Evolutionary conservation across 2,113 vertebrate genomes (phyloP), one percentile per base, ranked within the genome.

Genomic region (Cariama cristata): DNA sequence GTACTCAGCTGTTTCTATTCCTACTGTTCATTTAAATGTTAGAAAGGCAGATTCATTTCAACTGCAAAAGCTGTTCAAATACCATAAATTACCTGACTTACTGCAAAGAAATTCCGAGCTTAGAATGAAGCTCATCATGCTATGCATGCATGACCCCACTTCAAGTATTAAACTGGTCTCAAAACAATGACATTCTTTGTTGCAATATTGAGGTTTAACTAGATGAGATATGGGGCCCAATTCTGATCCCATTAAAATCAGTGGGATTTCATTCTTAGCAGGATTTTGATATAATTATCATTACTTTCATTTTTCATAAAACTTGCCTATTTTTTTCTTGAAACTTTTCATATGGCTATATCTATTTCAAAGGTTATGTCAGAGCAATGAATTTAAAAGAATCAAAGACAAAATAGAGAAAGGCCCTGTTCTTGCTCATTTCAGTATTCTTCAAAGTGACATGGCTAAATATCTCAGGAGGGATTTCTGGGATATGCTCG

Each of bases 231-330:
- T 72, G 19, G 73, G 35, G 56, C 52, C 84, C 56, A 79, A 50
- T 75, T 93, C 52, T 73, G 58, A 97, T 96, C 88, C 62, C n/a
- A 93, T 89, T 96, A 94, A 92, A 96, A 81, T 85, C 80, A 89
- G 58, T 82, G 28, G 72, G 58, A 85, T 95, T 97, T 97, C 82
- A 79, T 95, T 76, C 86, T 89, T 96, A 90, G 79, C 66, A 93
- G 95, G 55, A 95, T 97, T 98, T 96, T 67, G 96, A 96, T 94
- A 73, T 83, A 95, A 94, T 97, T 97, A 94, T 83, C 44, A 93
- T 55, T 77, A 60, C 88, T 95, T 97, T 93, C 71, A 53, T 90
- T 96, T 97, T 94, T 81, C 33, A 55, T 55, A 93, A 96, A 90
- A 68, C 68, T 92, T 84, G 42, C 11, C 52, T 87, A 50, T 32